Conservation (phyloP, 2,888 invertebrate species). For the Mycalesis mineus region DNA sequence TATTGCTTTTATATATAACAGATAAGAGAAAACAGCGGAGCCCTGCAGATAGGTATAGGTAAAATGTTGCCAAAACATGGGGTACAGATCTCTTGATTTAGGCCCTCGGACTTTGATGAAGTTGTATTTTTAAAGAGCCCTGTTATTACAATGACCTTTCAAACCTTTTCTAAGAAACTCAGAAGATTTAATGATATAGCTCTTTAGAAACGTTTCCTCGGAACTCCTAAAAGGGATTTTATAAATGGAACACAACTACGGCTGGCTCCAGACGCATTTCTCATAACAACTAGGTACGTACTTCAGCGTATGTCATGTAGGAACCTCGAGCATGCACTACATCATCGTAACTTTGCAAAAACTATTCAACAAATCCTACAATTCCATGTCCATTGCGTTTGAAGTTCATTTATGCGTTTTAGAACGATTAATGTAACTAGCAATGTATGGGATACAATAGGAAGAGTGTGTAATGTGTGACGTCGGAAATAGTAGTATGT, state of each 20-base stretch:
- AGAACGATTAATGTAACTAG: background rate
- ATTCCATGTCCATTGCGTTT: conserved; percentile 19
- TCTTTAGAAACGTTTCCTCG: background rate
- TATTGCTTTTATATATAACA: no score
- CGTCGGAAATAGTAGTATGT: background rate
- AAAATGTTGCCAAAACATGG: no score
- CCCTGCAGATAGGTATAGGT: no score
- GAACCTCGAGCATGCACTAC: conserved; percentile 4
- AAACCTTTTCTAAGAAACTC: no score
- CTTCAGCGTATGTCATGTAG: conserved; percentile 16
- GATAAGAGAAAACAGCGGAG: no score
- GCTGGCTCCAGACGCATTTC: conserved; percentile 18
- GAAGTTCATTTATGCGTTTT: background rate
- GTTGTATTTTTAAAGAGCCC: no score
- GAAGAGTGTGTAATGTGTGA: background rate
- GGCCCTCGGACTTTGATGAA: no score
- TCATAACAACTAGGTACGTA: conserved; percentile 16
- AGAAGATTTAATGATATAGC: background rate
- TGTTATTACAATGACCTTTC: no score
- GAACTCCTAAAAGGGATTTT: background rate
- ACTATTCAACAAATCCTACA: background rate
- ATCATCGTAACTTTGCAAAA: background rate
- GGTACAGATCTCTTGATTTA: no score
- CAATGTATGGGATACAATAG: conserved; percentile 15
- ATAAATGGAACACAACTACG: background rate